Evolutionary conservation across 2,797 vertebrate species (phyloP), one percentile per base, ranked within the genome.

Genomic region (Nasua narica): DNA sequence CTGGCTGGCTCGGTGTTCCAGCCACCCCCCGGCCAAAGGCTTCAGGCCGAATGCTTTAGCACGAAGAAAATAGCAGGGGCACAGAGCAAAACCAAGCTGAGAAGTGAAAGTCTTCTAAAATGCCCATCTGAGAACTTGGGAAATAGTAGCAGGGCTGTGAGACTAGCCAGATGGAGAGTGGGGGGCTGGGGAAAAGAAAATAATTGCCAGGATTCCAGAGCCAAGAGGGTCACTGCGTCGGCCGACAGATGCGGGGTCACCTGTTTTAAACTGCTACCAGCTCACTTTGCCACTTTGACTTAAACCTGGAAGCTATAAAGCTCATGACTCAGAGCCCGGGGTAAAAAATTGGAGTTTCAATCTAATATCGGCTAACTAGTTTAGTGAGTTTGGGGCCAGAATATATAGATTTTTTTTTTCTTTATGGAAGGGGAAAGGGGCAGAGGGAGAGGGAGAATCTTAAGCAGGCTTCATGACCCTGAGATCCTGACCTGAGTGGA

Each of bases 311-410:
- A 90, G 40, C 21, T 84, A 7, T 46, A 90, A 89, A 54, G 32
- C 52, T 91, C 32, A 69, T 78, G 25, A 54, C 5, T 43, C 48
- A 60, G 48, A 89, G 37, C 1, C 56, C 35, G 60, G 50, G 37
- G 60, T 93, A 58, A 65, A 96, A 79, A 79, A 35, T 89, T n/a
- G 25, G 65, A 52, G 8, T 88, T 84, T 97, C 67, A 82, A 18
- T 69, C 12, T 40, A 81, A 40, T 62, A 32, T 48, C 25, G 81
- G 60, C 19, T 67, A 48, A 89, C 0, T 43, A 56, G 79, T 0
- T 0, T 74, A 16, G 54, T 79, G 92, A 74, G 3, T 37, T 79
- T 18, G 32, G n/a, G 25, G 11, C 69, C 72, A 35, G 76, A 87
- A n/a, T 67, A 67, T 37, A 29, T n/a, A 60, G 5, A 14, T n/a